These are phyloP conservation scores for Pterostichus niger DNA, from an alignment of 2,888 invertebrate species.

Conservation along the genomic window DNA sequence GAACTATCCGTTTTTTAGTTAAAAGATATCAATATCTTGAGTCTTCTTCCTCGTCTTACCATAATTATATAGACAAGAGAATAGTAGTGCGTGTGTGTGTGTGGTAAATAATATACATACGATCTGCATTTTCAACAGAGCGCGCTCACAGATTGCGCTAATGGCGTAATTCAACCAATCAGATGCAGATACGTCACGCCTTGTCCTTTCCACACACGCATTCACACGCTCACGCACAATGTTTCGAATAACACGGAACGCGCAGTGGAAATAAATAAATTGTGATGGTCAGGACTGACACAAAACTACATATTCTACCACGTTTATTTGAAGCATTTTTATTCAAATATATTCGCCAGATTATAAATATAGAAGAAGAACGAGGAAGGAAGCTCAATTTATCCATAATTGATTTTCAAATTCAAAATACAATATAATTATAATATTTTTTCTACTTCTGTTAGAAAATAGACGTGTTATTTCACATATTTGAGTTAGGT, in stretches of 20 bases:
- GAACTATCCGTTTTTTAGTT: too few species aligned
- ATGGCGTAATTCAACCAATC: constrained; percentile 72
- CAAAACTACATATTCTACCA: not conserved
- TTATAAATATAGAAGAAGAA: too few species aligned
- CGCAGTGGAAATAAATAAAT: constrained; percentile 6
- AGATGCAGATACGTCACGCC: constrained; percentile 71
- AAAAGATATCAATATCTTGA: too few species aligned
- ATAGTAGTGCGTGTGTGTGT: not conserved
- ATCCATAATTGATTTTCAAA: too few species aligned
- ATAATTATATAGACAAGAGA: not conserved
- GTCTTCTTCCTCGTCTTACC: too few species aligned
- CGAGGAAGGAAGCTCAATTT: too few species aligned
- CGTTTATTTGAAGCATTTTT: too few species aligned
- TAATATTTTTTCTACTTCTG: too few species aligned
- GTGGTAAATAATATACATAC: not conserved
- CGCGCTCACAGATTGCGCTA: constrained; percentile 66
- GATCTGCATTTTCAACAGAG: constrained; percentile 22
- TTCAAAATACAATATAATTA: too few species aligned
- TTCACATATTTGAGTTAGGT: too few species aligned
- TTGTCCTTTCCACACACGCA: constrained; percentile 38
- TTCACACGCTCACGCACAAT: not conserved
- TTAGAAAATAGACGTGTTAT: too few species aligned
- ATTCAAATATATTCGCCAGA: too few species aligned
- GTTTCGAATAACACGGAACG: not conserved
- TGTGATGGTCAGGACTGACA: not conserved